Percentiles rank a stretch among this genome's conserved stretches.
Evolutionary conservation across 2,888 invertebrate genomes (phyloP).

Genomic region (Furcula furcula): DNA sequence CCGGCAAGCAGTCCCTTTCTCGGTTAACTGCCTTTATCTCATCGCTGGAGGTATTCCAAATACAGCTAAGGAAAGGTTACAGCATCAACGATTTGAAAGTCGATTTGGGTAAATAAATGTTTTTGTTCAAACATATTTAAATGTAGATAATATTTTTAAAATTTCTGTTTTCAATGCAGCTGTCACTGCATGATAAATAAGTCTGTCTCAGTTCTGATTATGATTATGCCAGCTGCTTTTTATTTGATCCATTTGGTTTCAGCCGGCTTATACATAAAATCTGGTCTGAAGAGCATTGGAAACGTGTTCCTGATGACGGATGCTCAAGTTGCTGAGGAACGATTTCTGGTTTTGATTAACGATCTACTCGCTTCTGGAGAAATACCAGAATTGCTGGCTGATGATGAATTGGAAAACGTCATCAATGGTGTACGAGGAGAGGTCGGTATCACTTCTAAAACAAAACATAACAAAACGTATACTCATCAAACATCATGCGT

Average conservation of each 20-base stretch:
- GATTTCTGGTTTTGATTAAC: slow-evolving; percentile 95
- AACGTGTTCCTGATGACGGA: slow-evolving; percentile 96
- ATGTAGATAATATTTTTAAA: neutral
- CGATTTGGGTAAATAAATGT: slow-evolving; percentile 72
- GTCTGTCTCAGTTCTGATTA: too few species aligned
- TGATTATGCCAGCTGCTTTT: too few species aligned
- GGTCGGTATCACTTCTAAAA: slow-evolving; percentile 67
- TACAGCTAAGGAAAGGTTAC: slow-evolving; percentile 95
- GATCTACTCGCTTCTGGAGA: slow-evolving; percentile 97
- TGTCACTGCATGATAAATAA: too few species aligned
- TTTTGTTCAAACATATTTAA: neutral
- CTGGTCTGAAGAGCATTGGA: slow-evolving; percentile 92
- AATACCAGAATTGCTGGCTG: slow-evolving; percentile 93
- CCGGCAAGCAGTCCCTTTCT: slow-evolving; percentile 96
- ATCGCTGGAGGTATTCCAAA: slow-evolving; percentile 95
- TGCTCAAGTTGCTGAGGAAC: slow-evolving; percentile 95
- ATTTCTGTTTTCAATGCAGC: neutral
- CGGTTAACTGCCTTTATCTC: slow-evolving; percentile 95
- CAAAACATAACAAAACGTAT: too few species aligned
- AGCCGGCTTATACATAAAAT: slow-evolving; percentile 91
- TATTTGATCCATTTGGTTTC: slow-evolving; percentile 39
- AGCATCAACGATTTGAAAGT: slow-evolving; percentile 89
- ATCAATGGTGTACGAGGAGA: slow-evolving; percentile 88
- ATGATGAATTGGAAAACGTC: slow-evolving; percentile 95
- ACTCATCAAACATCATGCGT: too few species aligned